Conservation (phyloP, 2,113 vertebrate species). For the Eulemur rufifrons region DNA sequence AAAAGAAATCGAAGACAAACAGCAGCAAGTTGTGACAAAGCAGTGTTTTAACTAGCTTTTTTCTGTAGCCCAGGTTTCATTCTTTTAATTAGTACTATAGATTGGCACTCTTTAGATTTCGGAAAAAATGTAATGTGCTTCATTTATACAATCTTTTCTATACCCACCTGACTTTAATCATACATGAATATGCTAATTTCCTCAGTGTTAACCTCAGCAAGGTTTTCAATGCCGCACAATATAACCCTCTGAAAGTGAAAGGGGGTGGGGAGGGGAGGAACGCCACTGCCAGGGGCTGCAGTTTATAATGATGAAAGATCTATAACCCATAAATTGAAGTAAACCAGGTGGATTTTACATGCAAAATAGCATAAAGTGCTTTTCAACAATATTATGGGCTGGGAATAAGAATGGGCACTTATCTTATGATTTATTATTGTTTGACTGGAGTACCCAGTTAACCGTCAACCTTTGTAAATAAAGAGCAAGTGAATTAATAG, state of each 20-base stretch:
- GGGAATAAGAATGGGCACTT: constrained; percentile 14
- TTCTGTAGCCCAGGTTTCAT: neutral
- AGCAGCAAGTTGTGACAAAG: constrained; percentile 65
- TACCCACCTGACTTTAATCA: constrained; percentile 65
- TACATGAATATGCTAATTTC: constrained; percentile 65
- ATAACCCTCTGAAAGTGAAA: constrained; percentile 54
- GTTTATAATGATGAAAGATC: constrained; percentile 59
- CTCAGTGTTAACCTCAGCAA: constrained; percentile 20
- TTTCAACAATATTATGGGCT: constrained; percentile 27
- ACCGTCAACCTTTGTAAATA: constrained; percentile 36
- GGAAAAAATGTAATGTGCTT: constrained; percentile 52
- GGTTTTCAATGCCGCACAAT: constrained; percentile 55
- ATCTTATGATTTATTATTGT: constrained; percentile 65
- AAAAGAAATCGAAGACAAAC: neutral
- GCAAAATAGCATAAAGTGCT: constrained; percentile 45
- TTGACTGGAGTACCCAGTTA: constrained; percentile 45
- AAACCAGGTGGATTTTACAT: constrained; percentile 60
- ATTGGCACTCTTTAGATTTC: constrained; percentile 41
- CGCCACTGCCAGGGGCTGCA: neutral
- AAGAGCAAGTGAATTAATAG: constrained; percentile 27
- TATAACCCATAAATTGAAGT: constrained; percentile 30
- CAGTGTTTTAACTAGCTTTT: constrained; percentile 44
- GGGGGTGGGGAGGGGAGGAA: constrained; percentile 3
- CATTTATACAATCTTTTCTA: constrained; percentile 70
- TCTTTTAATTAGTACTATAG: constrained; percentile 57